Conservation (phyloP, 2,113 vertebrate species). For the Octodon degus region DNA sequence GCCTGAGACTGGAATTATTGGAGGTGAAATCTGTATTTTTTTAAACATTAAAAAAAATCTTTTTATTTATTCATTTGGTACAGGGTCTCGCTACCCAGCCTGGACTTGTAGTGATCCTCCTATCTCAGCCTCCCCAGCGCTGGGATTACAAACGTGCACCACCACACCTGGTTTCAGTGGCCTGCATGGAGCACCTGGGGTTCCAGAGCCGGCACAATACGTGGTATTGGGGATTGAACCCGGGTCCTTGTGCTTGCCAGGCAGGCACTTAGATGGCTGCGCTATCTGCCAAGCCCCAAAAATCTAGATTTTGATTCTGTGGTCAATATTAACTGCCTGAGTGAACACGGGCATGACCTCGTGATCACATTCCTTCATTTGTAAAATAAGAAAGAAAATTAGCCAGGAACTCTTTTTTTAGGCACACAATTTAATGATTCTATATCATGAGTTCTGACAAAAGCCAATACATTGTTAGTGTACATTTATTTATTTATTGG, state of each 20-base stretch:
- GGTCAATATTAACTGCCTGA: not conserved
- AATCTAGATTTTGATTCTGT: slow-evolving; percentile 36
- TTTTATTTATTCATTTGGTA: too few relatives aligned
- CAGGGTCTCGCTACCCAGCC: too few relatives aligned
- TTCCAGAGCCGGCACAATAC: too few relatives aligned
- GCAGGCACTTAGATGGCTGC: too few relatives aligned
- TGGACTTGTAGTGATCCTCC: too few relatives aligned
- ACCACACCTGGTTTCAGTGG: too few relatives aligned
- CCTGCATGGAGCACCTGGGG: too few relatives aligned
- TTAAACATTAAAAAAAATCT: too few relatives aligned
- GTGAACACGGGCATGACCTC: not conserved
- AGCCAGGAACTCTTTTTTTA: not conserved
- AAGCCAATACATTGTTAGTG: not conserved
- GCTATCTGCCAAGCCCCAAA: not conserved
- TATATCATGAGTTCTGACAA: not conserved
- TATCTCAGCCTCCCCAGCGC: too few relatives aligned
- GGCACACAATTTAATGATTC: slow-evolving; percentile 32
- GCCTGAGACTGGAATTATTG: not conserved
- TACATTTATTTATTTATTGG: not conserved
- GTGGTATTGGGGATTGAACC: too few relatives aligned
- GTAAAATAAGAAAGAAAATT: not conserved
- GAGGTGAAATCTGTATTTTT: slow-evolving; percentile 2
- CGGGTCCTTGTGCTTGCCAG: too few relatives aligned
- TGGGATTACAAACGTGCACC: too few relatives aligned
- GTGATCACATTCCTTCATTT: not conserved